Percentiles rank a stretch among this genome's conserved stretches.
Conservation (phyloP, 2,797 vertebrate genomes). For the Perodicticus potto region DNA sequence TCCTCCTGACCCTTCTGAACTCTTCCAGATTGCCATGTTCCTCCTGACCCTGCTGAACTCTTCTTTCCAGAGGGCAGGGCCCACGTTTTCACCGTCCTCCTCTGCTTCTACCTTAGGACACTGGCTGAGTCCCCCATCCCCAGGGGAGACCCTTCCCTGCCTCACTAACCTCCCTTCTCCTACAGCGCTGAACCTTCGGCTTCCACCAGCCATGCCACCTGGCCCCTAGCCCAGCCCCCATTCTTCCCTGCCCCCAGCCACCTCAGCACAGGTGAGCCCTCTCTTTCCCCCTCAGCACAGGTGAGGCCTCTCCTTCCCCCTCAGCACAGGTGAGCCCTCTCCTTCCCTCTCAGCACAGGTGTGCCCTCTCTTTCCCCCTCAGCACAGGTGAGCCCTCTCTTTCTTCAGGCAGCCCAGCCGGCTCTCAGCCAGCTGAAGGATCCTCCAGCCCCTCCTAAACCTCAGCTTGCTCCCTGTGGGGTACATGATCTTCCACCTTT, state of each 20-base stretch:
- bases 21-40: fast-evolving
- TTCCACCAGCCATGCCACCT: too few relatives aligned
- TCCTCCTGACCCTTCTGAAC: too few relatives aligned
- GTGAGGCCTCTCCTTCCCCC: too few relatives aligned
- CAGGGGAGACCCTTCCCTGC: fast-evolving
- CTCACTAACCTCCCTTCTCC: fast-evolving
- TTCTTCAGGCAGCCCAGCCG: neutral
- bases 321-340: neutral
- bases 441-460: too few relatives aligned
- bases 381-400: neutral
- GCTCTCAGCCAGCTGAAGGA: neutral
- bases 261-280: too few relatives aligned
- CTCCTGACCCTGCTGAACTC: neutral
- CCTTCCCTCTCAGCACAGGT: too few relatives aligned
- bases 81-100: fast-evolving
- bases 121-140: fast-evolving
- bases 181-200: too few relatives aligned
- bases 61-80: neutral
- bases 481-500: fast-evolving
- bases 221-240: fast-evolving
- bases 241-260: neutral
- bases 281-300: neutral
- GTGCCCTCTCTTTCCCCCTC: too few relatives aligned
- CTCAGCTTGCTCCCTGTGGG: fast-evolving
- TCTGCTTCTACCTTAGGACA: neutral